phyloP scores from a whole-genome alignment of 2,797 vertebrate species.

The Avahi laniger region DNA sequence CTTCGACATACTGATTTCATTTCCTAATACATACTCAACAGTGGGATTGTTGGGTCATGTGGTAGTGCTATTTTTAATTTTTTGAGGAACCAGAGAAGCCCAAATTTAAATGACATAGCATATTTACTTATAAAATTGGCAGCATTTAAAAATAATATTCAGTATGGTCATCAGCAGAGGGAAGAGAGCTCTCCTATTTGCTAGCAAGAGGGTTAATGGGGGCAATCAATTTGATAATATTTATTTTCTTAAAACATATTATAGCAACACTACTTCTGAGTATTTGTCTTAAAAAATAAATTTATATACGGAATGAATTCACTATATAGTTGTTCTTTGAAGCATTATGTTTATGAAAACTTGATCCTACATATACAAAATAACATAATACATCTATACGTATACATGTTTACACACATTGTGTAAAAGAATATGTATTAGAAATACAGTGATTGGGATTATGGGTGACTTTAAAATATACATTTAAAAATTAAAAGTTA shows the following conservation, averaged over 20 bases:
- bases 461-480: neutral
- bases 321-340: neutral
- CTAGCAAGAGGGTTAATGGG: neutral
- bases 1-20: neutral
- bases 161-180: neutral
- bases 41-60: neutral
- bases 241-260: neutral
- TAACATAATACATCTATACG: neutral
- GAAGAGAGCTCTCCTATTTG: neutral
- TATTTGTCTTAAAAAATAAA: neutral
- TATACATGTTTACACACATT: neutral
- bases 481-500: constrained; percentile 1
- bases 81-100: neutral
- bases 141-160: neutral
- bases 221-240: neutral
- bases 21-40: neutral
- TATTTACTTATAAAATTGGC: neutral
- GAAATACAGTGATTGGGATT: neutral
- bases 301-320: neutral
- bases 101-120: neutral
- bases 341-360: neutral
- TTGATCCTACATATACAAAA: neutral
- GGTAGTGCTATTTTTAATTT: neutral
- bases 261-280: neutral
- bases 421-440: neutral